phyloP scores from a whole-genome alignment of 2,797 vertebrate species.

The Crocidura indochinensis region DNA sequence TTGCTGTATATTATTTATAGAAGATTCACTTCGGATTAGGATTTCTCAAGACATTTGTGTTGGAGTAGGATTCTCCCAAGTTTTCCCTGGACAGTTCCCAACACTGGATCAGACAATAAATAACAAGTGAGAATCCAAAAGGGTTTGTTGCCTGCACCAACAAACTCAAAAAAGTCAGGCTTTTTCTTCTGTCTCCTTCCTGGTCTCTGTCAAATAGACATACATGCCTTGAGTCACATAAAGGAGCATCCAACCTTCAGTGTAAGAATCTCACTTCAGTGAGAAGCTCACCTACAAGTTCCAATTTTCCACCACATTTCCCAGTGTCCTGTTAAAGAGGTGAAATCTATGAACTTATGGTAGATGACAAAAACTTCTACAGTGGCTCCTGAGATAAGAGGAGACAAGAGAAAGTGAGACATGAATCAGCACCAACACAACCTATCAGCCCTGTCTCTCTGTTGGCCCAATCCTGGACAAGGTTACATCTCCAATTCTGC shows the following conservation, averaged over 20 bases:
- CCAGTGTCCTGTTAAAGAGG: conserved; percentile 14
- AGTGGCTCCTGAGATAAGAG: conserved; percentile 52
- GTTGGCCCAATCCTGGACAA: conserved; percentile 6
- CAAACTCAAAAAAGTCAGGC: conserved; percentile 83
- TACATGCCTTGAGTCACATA: conserved; percentile 82
- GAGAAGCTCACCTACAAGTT: conserved; percentile 58
- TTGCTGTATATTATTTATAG: conserved; percentile 93
- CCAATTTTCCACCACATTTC: background rate
- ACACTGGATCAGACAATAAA: conserved; percentile 77
- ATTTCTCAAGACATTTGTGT: conserved; percentile 82
- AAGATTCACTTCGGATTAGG: conserved; percentile 91
- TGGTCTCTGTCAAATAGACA: conserved; percentile 84
- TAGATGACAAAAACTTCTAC: conserved; percentile 38
- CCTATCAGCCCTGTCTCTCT: background rate
- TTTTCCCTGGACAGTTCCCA: conserved; percentile 76
- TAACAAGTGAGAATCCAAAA: conserved; percentile 85
- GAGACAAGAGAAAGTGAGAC: conserved; percentile 34
- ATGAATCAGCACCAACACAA: conserved; percentile 16
- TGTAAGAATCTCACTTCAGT: conserved; percentile 71
- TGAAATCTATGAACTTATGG: conserved; percentile 4
- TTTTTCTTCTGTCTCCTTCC: conserved; percentile 81
- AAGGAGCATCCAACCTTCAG: conserved; percentile 78
- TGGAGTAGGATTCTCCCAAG: conserved; percentile 78
- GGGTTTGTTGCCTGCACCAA: conserved; percentile 58
- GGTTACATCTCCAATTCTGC: background rate